phyloP scores from a whole-genome alignment of 2,113 vertebrate species.

The Gnathonemus echidnorhynchus region DNA sequence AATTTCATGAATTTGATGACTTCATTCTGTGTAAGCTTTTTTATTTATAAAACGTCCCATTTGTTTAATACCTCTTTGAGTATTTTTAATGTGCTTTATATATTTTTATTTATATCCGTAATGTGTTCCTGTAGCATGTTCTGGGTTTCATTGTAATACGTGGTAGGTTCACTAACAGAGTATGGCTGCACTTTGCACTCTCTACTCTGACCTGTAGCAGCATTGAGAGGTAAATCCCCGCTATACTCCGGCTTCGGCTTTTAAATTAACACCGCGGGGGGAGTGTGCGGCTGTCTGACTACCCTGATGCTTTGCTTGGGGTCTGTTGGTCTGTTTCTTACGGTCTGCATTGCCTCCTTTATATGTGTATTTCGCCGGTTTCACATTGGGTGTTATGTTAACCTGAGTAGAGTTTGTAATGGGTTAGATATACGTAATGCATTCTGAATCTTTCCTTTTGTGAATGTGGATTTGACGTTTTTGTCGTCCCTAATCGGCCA shows the following conservation, averaged over 20 bases:
- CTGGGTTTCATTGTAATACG: neutral
- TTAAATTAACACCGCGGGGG: neutral
- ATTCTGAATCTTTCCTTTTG: neutral
- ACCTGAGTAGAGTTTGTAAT: neutral
- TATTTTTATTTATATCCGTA: neutral
- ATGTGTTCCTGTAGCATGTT: neutral
- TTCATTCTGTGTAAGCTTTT: neutral
- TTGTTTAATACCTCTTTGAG: neutral
- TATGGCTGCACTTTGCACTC: neutral
- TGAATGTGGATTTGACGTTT: neutral
- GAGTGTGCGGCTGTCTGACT: neutral
- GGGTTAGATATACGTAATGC: neutral
- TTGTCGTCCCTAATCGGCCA: neutral
- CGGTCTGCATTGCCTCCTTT: neutral
- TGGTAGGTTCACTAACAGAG: neutral
- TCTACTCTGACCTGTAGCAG: neutral
- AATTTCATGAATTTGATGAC: neutral
- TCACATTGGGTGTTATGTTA: neutral
- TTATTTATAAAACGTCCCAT: neutral
- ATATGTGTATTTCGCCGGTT: neutral
- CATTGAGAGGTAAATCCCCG: neutral
- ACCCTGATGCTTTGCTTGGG: neutral
- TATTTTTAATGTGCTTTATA: neutral
- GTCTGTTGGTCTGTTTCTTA: neutral
- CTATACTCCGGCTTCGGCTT: neutral